A percentile compares a stretch with the other conserved stretches of the same genome.
Evolutionary conservation across 2,113 vertebrate genomes (phyloP).

Genomic region (Sinocyclocheilus maitianheensis): DNA sequence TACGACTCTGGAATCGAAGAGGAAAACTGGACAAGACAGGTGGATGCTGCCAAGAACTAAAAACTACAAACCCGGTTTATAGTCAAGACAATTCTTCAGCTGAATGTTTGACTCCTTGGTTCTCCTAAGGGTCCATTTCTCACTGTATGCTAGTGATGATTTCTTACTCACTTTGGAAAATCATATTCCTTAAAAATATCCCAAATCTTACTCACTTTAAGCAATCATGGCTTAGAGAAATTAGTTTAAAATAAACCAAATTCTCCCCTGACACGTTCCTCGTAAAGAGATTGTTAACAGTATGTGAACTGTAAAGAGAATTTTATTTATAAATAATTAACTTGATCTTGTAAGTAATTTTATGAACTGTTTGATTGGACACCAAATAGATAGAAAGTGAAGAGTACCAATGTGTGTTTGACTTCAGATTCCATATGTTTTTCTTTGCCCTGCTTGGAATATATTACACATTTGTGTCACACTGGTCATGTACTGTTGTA

Average conservation of each 20-base stretch:
- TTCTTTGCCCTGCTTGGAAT: background rate
- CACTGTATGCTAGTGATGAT: background rate
- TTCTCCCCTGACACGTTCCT: too few species aligned
- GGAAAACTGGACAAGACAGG: conserved; percentile 86
- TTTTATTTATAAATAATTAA: too few species aligned
- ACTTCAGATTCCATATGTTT: background rate
- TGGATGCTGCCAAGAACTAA: conserved; percentile 86
- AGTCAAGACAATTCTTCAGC: background rate
- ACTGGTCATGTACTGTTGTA: background rate
- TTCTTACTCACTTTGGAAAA: background rate
- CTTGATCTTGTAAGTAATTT: too few species aligned
- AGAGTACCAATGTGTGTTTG: conserved; percentile 1
- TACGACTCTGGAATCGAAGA: conserved; percentile 89
- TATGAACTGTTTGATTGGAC: conserved; percentile 21
- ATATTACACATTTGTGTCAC: background rate
- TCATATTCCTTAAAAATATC: background rate
- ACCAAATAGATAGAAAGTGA: background rate
- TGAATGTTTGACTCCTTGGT: background rate
- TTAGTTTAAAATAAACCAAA: too few species aligned
- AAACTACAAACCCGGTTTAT: conserved; percentile 34
- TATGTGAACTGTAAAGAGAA: too few species aligned
- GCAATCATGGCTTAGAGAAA: too few species aligned
- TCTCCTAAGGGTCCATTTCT: conserved; percentile 36
- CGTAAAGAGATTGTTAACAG: too few species aligned
- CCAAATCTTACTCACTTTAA: too few species aligned